Conservation (phyloP, 2,888 invertebrate species). For the Protophormia terraenovae region DNA sequence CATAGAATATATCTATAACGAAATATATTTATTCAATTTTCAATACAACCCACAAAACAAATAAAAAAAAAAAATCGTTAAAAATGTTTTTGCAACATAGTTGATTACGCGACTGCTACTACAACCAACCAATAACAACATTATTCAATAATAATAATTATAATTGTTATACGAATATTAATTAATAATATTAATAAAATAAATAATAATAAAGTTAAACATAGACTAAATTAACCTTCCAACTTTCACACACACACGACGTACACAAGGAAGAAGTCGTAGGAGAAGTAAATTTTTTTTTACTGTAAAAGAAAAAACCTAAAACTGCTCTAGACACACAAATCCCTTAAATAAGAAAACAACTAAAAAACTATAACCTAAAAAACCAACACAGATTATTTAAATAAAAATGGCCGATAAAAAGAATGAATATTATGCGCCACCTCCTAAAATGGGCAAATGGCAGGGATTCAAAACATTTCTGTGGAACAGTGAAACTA, state of each 20-base stretch:
- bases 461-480: slow-evolving; percentile 93
- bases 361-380: slow-evolving; percentile 57
- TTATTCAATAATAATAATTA: slow-evolving; percentile 56
- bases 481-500: slow-evolving; percentile 95
- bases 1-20: slow-evolving; percentile 36
- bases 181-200: slow-evolving; percentile 33
- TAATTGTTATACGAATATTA: slow-evolving; percentile 69
- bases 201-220: slow-evolving; percentile 62
- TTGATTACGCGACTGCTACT: slow-evolving; percentile 75
- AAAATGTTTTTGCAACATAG: slow-evolving; percentile 78
- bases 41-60: slow-evolving; percentile 18
- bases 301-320: slow-evolving; percentile 48
- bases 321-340: slow-evolving; percentile 52
- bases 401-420: slow-evolving; percentile 88
- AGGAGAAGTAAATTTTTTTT: slow-evolving; percentile 52
- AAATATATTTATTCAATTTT: background rate
- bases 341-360: slow-evolving; percentile 23
- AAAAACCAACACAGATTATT: slow-evolving; percentile 55
- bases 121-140: slow-evolving; percentile 57
- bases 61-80: slow-evolving; percentile 65
- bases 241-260: background rate
- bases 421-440: slow-evolving; percentile 90
- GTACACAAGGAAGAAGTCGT: slow-evolving; percentile 9
- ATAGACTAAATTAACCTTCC: slow-evolving; percentile 59
- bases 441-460: slow-evolving; percentile 90